A percentile compares a stretch with the other conserved stretches of the same genome.
Evolutionary conservation across 2,113 vertebrate species (phyloP).

Genomic region (Pituophis catenifer): DNA sequence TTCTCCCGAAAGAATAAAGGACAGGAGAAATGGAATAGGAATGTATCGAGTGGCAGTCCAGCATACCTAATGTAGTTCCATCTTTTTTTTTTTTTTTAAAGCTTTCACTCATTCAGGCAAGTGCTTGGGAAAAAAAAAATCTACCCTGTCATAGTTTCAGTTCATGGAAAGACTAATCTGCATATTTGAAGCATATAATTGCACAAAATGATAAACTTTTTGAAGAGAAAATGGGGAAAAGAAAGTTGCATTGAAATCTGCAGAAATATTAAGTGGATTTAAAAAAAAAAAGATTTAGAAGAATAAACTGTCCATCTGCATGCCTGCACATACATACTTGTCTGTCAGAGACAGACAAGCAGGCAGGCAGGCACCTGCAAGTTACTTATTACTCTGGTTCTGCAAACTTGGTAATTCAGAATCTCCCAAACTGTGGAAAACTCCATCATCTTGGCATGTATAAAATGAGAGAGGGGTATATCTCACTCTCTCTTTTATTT

Average conservation of each 20-base stretch:
- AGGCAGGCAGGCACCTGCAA: not conserved
- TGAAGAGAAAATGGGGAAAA: not conserved
- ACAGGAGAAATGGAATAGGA: not conserved
- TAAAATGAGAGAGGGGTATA: not conserved
- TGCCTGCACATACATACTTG: not conserved
- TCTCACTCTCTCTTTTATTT: not conserved
- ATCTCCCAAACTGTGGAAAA: not conserved
- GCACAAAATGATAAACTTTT: not conserved
- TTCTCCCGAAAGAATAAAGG: not conserved
- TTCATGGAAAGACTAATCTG: not conserved
- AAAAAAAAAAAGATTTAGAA: not conserved
- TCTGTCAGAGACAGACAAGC: too few species aligned
- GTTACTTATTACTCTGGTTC: not conserved
- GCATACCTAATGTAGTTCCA: not conserved
- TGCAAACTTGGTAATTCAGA: not conserved
- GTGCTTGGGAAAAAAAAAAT: not conserved
- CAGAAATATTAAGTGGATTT: not conserved
- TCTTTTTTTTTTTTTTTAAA: not conserved
- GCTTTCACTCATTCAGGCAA: not conserved
- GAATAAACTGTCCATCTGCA: not conserved
- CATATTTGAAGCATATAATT: not conserved
- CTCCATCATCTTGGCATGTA: not conserved
- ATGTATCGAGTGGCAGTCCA: not conserved
- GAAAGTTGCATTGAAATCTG: not conserved
- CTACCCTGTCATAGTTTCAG: not conserved